A percentile compares a stretch with the other conserved stretches of the same genome.
Evolutionary conservation across 2,113 vertebrate species (phyloP).

Genomic region (Corythornis cristatus): DNA sequence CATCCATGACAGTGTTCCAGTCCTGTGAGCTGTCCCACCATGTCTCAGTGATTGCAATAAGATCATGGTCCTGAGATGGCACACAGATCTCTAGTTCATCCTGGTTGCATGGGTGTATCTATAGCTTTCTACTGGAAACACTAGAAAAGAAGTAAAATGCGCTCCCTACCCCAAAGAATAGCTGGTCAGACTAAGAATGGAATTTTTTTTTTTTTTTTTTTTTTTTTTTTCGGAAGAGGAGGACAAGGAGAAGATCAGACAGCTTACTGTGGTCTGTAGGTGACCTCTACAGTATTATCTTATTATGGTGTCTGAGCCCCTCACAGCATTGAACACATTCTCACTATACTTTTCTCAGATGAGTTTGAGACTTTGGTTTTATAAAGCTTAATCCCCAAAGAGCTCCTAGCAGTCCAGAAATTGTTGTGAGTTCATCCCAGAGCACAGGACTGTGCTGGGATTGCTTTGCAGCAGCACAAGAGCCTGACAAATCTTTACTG

Average conservation of each 20-base stretch:
- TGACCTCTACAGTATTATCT: neutral
- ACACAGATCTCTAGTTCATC: too few relatives aligned
- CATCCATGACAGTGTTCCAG: too few relatives aligned
- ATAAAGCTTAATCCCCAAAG: fast-evolving
- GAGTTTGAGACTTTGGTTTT: neutral
- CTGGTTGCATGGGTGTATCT: too few relatives aligned
- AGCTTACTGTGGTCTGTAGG: neutral
- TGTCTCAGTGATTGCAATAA: too few relatives aligned
- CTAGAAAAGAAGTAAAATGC: too few relatives aligned
- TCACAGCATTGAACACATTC: neutral
- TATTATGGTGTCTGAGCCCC: neutral
- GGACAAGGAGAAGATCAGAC: neutral
- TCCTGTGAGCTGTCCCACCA: too few relatives aligned
- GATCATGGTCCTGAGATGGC: too few relatives aligned
- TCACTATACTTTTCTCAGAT: neutral
- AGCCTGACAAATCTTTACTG: neutral
- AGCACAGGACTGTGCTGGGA: neutral
- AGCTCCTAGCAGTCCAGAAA: neutral
- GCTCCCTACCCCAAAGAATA: too few relatives aligned
- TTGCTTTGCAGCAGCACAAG: neutral
- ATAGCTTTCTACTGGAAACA: too few relatives aligned
- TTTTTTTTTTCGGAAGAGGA: neutral
- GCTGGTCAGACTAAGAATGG: too few relatives aligned
- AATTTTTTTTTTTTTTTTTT: neutral
- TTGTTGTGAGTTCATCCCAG: neutral